Evolutionary conservation across 2,888 invertebrate genomes (phyloP).

Genomic region (Agrotis ipsilon): DNA sequence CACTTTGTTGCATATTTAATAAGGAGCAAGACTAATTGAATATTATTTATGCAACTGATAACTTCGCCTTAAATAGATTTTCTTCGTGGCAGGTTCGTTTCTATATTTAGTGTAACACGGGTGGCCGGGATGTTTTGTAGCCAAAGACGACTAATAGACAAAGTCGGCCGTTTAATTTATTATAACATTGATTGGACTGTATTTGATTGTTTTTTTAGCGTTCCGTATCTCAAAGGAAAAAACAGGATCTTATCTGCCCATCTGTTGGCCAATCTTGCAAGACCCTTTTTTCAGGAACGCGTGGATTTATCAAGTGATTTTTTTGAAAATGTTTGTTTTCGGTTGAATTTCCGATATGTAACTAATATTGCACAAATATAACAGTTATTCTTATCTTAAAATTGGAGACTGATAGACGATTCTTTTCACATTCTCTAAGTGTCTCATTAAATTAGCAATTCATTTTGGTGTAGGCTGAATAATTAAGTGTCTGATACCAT

Average conservation of each 20-base stretch:
- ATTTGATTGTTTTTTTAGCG: too few species aligned
- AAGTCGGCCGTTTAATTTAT: constrained; percentile 2
- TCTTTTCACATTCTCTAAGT: constrained; percentile 12
- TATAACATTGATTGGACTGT: neutral
- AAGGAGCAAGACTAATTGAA: constrained; percentile 60
- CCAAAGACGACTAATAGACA: neutral
- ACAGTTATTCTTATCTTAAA: too few species aligned
- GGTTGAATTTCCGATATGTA: too few species aligned
- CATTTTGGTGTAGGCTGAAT: constrained; percentile 24
- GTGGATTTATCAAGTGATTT: too few species aligned
- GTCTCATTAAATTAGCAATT: constrained; percentile 31
- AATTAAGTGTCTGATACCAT: constrained; percentile 39
- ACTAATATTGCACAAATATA: too few species aligned
- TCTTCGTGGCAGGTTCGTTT: constrained; percentile 35
- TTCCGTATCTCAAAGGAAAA: too few species aligned
- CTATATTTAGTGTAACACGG: constrained; percentile 59
- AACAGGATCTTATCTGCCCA: too few species aligned
- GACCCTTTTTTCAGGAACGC: too few species aligned
- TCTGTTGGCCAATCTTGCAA: too few species aligned
- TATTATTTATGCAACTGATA: constrained; percentile 61
- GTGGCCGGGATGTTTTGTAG: constrained; percentile 52
- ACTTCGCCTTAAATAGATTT: constrained; percentile 53
- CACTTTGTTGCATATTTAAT: constrained; percentile 51
- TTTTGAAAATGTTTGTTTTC: too few species aligned
- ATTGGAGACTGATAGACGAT: neutral